Base-by-base conservation (phyloP, 2,797 vertebrate genomes). In the Decapterus maruadsi region DNA sequence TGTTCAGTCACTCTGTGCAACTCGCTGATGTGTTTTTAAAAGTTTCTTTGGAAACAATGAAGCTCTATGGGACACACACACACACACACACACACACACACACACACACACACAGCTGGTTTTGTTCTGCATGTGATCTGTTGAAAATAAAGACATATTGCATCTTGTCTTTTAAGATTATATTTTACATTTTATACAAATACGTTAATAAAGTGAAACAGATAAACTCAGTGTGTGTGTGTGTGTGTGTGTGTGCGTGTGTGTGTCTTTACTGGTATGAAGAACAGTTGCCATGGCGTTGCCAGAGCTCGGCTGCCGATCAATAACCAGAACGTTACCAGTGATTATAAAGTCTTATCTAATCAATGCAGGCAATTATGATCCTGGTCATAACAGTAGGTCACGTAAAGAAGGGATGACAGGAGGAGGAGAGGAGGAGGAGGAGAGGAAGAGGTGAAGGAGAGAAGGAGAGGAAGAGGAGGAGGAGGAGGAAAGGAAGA, bases 301-400 rank as follows among this genome's bases (percentile, higher is more conserved):
- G 77, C 83, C 62, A 68, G 57, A 71, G 68, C 77, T 76, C 45
- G 66, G 51, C n/a, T 67, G 16, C 6, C 6, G 20, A 83, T 88
- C 86, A 48, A 87, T 86, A 45, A 71, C 55, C 20, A 68, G 43
- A 81, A 75, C 26, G 4, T 66, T 45, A 69, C 7, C 78, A 50
- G 59, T 43, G 54, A 81, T 75, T 74, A 84, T 84, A 64, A 81
- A 84, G 75, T 53, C 51, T 62, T 29, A 72, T 55, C 4, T 46
- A 78, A 87, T 88, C 84, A 68, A 88, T 84, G 16, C 1, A 75
- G 73, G 55, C 60, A 56, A 84, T 88, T 83, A 87, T 36, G 45
- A 77, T 6, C 56, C 34, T 0, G 22, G 54, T 58, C 26, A 83
- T 82, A 83, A 83, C 40, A 72, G 55, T 82, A 59, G 3, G 19